Evolutionary conservation across 2,797 vertebrate species (phyloP), one percentile per base, ranked within the genome.

Genomic region (Prunella strophiata): DNA sequence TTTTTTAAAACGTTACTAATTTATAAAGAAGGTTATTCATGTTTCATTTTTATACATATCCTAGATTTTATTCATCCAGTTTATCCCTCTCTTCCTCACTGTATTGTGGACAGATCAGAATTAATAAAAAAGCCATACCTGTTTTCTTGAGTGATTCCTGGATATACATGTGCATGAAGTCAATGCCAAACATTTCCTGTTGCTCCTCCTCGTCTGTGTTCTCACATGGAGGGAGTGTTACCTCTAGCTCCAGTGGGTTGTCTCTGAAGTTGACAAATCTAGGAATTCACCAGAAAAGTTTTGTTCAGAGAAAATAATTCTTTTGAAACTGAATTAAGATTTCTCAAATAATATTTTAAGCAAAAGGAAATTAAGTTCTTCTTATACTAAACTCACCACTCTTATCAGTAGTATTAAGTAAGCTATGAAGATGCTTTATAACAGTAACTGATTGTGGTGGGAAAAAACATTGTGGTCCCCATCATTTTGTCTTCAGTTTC

Each of bases 181-280:
- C 99, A 67, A 98, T 97, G 47, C 99, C 99, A 9, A 98, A 99
- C 97, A 99, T 96, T 96, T 99, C 99, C 74, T 96, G 97, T 94
- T 99, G 98, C 2, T 99, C 98, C 9, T 98, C 98, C 5, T 97
- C 97, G 5, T 95, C 89, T 25, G 71, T 10, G 26, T 88, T 91
- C 30, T 98, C 97, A 55, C 73, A 93, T 0, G 95, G 95, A 38
- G 98, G 98, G 70, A 99, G 98, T 2, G 92, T 97, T 91, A 99
- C 96, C 2, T 99, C 97, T 67, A 99, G 79, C 57, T 98, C 98
- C 95, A 99, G 82, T 18, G 99, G 99, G 65, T 99, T 99, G 97
- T 99, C 99, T 97, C 99, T 98, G 94, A 99, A 99, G 97, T 99
- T 99, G 85, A 99, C 99, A 98, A 99, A 99, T 98, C 99, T 99